A percentile compares a stretch with the other conserved stretches of the same genome.
These are phyloP conservation scores for Sphaeridia pumilis DNA, from an alignment of 2,888 invertebrate genomes.

Conservation along the genomic window DNA sequence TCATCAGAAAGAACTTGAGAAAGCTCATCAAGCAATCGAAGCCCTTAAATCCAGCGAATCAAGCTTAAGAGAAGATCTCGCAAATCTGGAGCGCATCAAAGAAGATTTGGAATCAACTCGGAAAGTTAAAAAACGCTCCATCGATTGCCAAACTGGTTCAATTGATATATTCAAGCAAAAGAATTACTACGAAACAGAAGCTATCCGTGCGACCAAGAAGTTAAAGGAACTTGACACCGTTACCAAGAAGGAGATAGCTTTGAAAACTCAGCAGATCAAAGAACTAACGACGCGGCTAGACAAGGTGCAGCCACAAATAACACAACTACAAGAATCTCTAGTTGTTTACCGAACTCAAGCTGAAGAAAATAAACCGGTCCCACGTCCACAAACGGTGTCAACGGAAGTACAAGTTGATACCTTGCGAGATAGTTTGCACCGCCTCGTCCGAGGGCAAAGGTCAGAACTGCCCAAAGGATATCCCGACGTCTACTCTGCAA, in stretches of 20 bases:
- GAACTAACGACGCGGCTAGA: not conserved
- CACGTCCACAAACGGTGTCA: not conserved
- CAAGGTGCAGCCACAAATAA: not conserved
- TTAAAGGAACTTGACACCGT: not conserved
- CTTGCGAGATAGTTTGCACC: not conserved
- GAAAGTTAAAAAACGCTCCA: not conserved
- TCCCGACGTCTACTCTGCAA: slow-evolving; percentile 1
- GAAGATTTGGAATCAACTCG: too few species aligned
- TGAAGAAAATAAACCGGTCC: not conserved
- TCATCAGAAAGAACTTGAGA: too few species aligned
- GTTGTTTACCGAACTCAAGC: not conserved
- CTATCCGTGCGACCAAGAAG: not conserved
- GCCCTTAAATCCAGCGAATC: too few species aligned
- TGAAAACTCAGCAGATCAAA: not conserved
- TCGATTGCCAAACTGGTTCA: not conserved
- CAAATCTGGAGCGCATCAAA: too few species aligned
- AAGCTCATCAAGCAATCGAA: too few species aligned
- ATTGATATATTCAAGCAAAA: not conserved
- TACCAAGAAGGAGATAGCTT: not conserved
- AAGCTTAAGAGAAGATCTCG: too few species aligned
- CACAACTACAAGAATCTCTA: not conserved
- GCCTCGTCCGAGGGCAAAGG: slow-evolving; percentile 1
- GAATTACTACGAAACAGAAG: not conserved
- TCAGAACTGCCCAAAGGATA: slow-evolving; percentile 2
- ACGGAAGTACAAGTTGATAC: slow-evolving; percentile 8